These are phyloP conservation scores for Hyla sarda DNA, from an alignment of 2,113 vertebrate species.

Conservation along the genomic window DNA sequence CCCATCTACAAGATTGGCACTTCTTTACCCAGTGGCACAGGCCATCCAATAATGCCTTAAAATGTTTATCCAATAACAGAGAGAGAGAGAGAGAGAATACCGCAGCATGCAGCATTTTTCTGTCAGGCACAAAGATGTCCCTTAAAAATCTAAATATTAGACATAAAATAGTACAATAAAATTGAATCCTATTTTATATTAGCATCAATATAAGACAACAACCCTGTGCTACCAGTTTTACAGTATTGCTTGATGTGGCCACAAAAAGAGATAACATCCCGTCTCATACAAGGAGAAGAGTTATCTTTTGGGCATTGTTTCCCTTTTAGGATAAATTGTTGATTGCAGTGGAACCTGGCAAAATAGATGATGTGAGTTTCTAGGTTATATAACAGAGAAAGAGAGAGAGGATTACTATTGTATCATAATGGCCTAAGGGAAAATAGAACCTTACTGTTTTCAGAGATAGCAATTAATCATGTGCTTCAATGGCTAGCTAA, in stretches of 20 bases:
- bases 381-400: slow-evolving; percentile 31
- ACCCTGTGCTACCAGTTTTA: neutral
- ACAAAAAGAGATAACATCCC: neutral
- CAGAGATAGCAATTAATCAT: slow-evolving; percentile 49
- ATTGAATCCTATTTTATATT: neutral
- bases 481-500: slow-evolving; percentile 49
- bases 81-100: too few species aligned
- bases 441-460: slow-evolving; percentile 45
- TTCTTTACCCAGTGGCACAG: too few species aligned
- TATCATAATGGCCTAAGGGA: slow-evolving; percentile 50
- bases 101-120: neutral
- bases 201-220: neutral
- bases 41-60: too few species aligned
- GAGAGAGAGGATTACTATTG: slow-evolving; percentile 35
- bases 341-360: slow-evolving; percentile 18
- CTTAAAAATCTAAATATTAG: neutral
- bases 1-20: too few species aligned
- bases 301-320: slow-evolving; percentile 3
- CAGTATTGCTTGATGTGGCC: neutral
- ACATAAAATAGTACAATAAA: neutral
- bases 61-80: too few species aligned
- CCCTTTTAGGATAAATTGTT: slow-evolving; percentile 12
- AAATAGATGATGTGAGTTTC: slow-evolving; percentile 32
- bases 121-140: too few species aligned
- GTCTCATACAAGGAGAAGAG: neutral